Base-by-base conservation (phyloP, 2,113 vertebrate genomes). In the Puntigrus tetrazona region DNA sequence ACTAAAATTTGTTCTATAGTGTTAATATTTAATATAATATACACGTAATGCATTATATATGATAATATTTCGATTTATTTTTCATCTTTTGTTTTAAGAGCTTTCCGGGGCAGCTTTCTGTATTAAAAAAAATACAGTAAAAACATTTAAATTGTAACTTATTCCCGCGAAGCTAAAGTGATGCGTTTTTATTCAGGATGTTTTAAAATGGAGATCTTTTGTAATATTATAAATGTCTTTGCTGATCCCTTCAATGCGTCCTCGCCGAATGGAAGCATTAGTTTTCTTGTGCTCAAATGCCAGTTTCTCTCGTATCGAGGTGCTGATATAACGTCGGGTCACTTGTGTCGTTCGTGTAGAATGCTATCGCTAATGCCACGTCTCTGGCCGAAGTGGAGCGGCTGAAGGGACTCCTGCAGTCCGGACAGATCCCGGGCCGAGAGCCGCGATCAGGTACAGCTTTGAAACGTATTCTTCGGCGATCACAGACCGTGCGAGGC, bases 351-450 rank as follows among this genome's bases (percentile, higher is more conserved):
- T 27, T 84, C 1, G 87, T 88, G 84, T 81, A 99, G 97, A 93
- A 94, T 27, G 98, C 97, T 18, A 99, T 99, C 18, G 96, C 96
- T 0, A 98, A 96, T 0, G 97, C 98, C 0, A 95, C 97, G 0
- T 99, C 98, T 0, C 63, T 99, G 93, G 98, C 97, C 0, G 97
- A 99, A 89, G 97, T 98, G 89, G 98, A 98, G 88, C 88, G 97
- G 84, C 92, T 99, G 83, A 99, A 97, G 22, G 97, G 97, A 0
- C 91, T 99, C 88, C 92, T 99, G 34, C 98, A 98, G 92, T 94
- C 98, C 0, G 98, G 98, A 0, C 97, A 98, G 92, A 98, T 99
- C 70, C 97, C 98, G 0, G 97, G 97, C 74, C 92, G 96, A 76
- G 97, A 98, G 5, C 90, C 92, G 22, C 93, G 95, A 94, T 77